phyloP scores from a whole-genome alignment of 2,797 vertebrate species.

The Rhadinocentrus ornatus region DNA sequence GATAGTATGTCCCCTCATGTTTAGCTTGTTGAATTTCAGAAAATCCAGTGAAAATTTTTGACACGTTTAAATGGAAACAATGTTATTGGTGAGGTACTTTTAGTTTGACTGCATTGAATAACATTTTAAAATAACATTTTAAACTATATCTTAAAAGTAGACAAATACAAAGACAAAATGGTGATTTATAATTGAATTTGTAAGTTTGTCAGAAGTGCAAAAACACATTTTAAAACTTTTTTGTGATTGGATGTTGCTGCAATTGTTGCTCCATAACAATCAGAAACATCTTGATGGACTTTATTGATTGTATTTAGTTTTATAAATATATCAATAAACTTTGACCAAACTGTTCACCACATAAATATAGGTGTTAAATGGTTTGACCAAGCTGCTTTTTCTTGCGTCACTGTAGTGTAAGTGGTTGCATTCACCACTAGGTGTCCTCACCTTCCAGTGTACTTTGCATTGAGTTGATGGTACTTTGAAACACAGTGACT shows the following conservation, averaged over 20 bases:
- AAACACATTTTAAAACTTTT: too few relatives aligned
- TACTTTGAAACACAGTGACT: constrained; percentile 20
- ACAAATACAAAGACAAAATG: background rate
- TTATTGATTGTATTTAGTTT: background rate
- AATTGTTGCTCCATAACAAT: background rate
- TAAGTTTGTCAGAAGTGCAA: too few relatives aligned
- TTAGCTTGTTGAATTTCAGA: background rate
- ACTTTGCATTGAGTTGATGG: constrained; percentile 10
- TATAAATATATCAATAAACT: background rate
- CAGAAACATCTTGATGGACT: background rate
- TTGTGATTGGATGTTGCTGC: background rate
- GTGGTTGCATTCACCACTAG: constrained; percentile 65
- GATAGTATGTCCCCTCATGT: too few relatives aligned
- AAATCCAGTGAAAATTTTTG: background rate
- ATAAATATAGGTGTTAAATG: background rate
- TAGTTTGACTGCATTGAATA: background rate
- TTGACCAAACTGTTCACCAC: background rate
- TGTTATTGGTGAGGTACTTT: background rate
- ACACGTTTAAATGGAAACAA: background rate
- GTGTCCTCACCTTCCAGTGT: constrained; percentile 66
- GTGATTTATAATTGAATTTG: too few relatives aligned
- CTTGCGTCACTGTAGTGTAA: constrained; percentile 6
- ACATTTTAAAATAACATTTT: background rate
- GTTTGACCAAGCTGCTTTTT: fast-evolving
- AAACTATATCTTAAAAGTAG: background rate